Evolutionary conservation across 2,113 vertebrate genomes (phyloP).

Genomic region (Seriola dumerili): DNA sequence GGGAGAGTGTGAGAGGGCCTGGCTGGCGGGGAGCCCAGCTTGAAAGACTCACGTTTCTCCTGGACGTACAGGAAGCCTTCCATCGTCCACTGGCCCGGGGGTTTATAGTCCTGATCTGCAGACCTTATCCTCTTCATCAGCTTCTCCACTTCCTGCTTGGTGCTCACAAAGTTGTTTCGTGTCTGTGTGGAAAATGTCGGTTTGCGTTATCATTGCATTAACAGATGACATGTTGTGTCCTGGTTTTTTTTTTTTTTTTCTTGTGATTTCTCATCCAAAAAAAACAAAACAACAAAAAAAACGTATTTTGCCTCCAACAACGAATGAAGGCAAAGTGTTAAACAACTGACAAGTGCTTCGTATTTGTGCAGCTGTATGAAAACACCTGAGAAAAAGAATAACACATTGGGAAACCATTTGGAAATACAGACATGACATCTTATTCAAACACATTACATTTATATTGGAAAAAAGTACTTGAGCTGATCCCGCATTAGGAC

Average conservation of each 20-base stretch:
- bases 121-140: constrained; percentile 97
- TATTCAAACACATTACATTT: constrained; percentile 9
- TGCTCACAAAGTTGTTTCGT: constrained; percentile 98
- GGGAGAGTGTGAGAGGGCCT: neutral
- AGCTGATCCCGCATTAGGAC: constrained; percentile 11
- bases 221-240: neutral
- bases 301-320: neutral
- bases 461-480: neutral
- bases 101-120: constrained; percentile 94
- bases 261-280: constrained; percentile 17
- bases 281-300: neutral
- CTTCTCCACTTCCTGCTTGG: constrained; percentile 97
- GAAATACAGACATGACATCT: constrained; percentile 18
- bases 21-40: neutral
- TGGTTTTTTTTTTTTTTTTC: neutral
- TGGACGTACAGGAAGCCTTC: constrained; percentile 98
- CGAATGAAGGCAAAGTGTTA: constrained; percentile 21
- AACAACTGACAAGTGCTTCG: constrained; percentile 8
- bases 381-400: constrained; percentile 23
- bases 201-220: constrained; percentile 23
- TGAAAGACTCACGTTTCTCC: constrained; percentile 93
- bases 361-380: constrained; percentile 19
- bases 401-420: neutral
- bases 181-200: constrained; percentile 84
- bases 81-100: constrained; percentile 97